Conservation (phyloP, 2,888 invertebrate species). For the Diachrysia chrysitis region DNA sequence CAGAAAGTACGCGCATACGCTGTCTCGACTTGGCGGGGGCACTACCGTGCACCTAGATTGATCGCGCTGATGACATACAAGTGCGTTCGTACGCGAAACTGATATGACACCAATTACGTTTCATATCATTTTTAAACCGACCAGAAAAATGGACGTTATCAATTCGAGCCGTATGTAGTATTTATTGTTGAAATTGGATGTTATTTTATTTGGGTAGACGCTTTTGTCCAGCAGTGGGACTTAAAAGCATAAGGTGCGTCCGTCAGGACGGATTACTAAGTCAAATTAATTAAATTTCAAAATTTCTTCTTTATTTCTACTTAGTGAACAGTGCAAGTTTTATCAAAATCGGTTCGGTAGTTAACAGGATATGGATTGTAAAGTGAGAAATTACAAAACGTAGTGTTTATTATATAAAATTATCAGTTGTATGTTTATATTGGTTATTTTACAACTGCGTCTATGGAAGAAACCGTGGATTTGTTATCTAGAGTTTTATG, state of each 20-base stretch:
- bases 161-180: background rate
- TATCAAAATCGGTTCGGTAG: background rate
- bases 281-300: no score
- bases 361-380: background rate
- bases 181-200: background rate
- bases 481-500: conserved; percentile 22
- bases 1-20: no score
- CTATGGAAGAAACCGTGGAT: conserved; percentile 28
- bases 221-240: background rate
- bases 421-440: conserved; percentile 1
- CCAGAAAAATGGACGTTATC: background rate
- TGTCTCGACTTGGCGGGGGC: no score
- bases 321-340: background rate
- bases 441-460: background rate
- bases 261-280: no score
- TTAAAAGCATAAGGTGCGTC: background rate
- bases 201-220: background rate
- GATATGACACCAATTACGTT: background rate
- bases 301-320: no score
- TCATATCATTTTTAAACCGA: background rate
- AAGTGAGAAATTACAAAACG: background rate
- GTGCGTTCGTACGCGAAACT: background rate
- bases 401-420: background rate
- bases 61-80: conserved; percentile 1
- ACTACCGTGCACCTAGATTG: no score